Percentiles rank a stretch among this genome's conserved stretches.
phyloP scores from a whole-genome alignment of 1,140 invertebrate species.

The Yoshiicerus persimilis region DNA sequence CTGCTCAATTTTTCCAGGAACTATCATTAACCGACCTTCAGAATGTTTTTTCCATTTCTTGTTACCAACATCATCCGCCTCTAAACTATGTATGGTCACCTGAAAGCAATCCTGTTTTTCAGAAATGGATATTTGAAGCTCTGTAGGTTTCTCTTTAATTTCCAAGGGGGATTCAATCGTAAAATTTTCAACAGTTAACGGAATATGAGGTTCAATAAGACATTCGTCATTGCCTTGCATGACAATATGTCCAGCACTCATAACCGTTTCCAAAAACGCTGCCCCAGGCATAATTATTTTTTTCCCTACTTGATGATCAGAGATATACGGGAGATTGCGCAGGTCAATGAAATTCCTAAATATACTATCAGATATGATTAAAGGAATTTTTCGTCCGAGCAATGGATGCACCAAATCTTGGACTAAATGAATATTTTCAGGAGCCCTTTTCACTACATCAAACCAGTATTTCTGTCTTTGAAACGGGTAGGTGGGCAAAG shows the following conservation, averaged over 20 bases:
- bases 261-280: constrained; percentile 12
- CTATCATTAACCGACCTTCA: neutral
- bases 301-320: constrained; percentile 27
- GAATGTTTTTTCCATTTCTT: neutral
- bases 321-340: neutral
- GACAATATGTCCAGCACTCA: neutral
- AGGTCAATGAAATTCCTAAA: neutral
- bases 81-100: neutral
- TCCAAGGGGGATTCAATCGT: constrained; percentile 25
- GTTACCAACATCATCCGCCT: neutral
- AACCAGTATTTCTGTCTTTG: constrained; percentile 33
- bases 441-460: neutral
- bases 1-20: neutral
- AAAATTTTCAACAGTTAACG: neutral
- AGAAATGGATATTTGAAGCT: neutral
- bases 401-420: constrained; percentile 25
- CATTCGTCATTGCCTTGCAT: neutral
- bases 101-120: neutral
- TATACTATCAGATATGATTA: neutral
- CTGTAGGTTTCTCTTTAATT: neutral
- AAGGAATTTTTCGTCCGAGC: constrained; percentile 17
- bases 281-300: constrained; percentile 32
- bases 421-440: neutral
- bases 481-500: constrained; percentile 34
- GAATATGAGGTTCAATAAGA: neutral